Percentiles rank a stretch among this genome's conserved stretches.
Evolutionary conservation across 2,113 vertebrate species (phyloP).

Genomic region (Dasyornis broadbenti): DNA sequence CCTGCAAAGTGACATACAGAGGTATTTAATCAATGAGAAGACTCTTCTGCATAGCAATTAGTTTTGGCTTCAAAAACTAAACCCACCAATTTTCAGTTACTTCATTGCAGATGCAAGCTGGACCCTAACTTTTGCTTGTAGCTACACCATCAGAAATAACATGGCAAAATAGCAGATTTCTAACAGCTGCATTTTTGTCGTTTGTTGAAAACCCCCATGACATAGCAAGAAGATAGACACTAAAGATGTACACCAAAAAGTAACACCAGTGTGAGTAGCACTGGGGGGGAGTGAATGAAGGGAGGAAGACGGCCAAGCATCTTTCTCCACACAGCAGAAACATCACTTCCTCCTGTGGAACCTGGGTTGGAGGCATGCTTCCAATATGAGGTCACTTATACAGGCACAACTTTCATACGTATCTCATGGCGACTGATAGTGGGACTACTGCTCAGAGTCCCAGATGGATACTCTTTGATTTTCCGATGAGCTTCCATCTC

Average conservation of each 20-base stretch:
- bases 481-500: background rate
- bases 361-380: background rate
- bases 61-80: background rate
- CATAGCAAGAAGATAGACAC: accelerated
- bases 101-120: background rate
- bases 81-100: background rate
- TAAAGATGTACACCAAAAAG: background rate
- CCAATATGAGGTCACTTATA: background rate
- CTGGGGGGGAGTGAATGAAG: background rate
- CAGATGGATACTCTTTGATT: background rate
- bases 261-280: background rate
- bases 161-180: background rate
- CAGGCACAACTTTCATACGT: background rate
- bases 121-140: background rate
- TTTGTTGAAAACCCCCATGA: background rate
- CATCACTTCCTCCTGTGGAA: background rate
- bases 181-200: accelerated
- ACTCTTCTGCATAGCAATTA: background rate
- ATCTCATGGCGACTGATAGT: background rate
- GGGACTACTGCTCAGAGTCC: background rate
- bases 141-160: background rate
- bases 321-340: background rate
- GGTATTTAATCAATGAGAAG: background rate
- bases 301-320: background rate
- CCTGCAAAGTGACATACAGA: background rate